Percentiles rank a stretch among this genome's conserved stretches.
Conservation (phyloP, 1,140 invertebrate species). For the Aphidius gifuensis region DNA sequence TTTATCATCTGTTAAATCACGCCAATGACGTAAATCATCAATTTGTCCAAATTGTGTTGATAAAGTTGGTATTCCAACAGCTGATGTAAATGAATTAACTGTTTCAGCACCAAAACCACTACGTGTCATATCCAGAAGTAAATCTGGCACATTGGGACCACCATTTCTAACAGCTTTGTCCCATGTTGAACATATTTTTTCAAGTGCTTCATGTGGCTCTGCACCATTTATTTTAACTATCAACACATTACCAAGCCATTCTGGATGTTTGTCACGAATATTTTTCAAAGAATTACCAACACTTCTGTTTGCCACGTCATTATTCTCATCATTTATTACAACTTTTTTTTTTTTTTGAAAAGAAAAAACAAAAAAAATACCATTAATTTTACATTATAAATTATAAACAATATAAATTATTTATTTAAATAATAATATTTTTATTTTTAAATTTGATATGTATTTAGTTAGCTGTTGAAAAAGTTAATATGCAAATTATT, state of each 20-base stretch:
- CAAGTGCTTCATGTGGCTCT: constrained; percentile 33
- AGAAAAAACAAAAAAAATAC: too few relatives aligned
- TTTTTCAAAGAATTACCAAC: constrained; percentile 38
- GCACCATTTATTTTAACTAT: constrained; percentile 36
- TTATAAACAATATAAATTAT: too few relatives aligned
- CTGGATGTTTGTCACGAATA: constrained; percentile 36
- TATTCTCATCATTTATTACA: constrained; percentile 42
- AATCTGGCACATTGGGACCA: constrained; percentile 64
- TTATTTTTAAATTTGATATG: too few relatives aligned
- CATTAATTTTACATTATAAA: too few relatives aligned
- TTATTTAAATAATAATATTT: too few relatives aligned
- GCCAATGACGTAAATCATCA: constrained; percentile 77
- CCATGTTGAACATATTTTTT: constrained; percentile 42
- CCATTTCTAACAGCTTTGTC: constrained; percentile 30
- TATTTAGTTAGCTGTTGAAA: too few relatives aligned
- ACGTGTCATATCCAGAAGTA: constrained; percentile 77
- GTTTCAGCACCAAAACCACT: constrained; percentile 75
- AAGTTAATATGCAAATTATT: too few relatives aligned
- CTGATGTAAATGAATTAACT: constrained; percentile 76
- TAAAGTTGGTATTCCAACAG: constrained; percentile 77
- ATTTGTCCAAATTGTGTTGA: constrained; percentile 79
- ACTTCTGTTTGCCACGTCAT: constrained; percentile 43
- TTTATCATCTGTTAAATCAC: constrained; percentile 65
- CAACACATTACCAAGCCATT: constrained; percentile 38
- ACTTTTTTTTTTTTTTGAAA: constrained; percentile 30